Percentiles rank a stretch among this genome's conserved stretches.
These are phyloP conservation scores for Pagetopsis macropterus DNA, from an alignment of 2,797 vertebrate genomes.

Conservation along the genomic window DNA sequence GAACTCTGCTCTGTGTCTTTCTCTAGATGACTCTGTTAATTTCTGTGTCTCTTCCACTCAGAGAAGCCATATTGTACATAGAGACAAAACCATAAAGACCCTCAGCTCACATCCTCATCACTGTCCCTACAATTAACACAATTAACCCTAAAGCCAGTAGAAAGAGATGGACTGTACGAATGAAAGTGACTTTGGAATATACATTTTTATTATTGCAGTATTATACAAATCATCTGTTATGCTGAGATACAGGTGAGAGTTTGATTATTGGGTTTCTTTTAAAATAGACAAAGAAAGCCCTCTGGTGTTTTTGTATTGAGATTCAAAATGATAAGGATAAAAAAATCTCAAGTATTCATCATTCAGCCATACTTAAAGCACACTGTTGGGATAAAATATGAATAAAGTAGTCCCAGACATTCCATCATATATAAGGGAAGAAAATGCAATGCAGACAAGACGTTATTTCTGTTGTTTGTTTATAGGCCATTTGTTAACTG, in stretches of 20 bases:
- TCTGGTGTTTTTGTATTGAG: conserved; percentile 74
- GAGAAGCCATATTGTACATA: conserved; percentile 89
- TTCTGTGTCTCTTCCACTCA: conserved; percentile 83
- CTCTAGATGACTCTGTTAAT: conserved; percentile 74
- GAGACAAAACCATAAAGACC: conserved; percentile 81
- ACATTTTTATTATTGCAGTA: conserved; percentile 77
- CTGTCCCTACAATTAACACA: conserved; percentile 63
- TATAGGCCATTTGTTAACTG: conserved; percentile 58
- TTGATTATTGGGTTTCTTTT: conserved; percentile 51
- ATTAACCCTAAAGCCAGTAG: conserved; percentile 64
- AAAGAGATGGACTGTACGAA: conserved; percentile 58
- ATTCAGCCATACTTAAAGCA: conserved; percentile 80
- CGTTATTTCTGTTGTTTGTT: conserved; percentile 57
- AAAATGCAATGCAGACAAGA: conserved; percentile 75
- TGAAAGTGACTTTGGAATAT: conserved; percentile 66
- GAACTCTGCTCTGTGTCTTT: conserved; percentile 74
- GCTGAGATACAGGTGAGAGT: conserved; percentile 54
- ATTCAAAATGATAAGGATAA: conserved; percentile 57
- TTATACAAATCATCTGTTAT: conserved; percentile 61
- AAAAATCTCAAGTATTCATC: conserved; percentile 53
- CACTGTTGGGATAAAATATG: conserved; percentile 74
- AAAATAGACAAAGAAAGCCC: conserved; percentile 56
- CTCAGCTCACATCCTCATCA: conserved; percentile 70
- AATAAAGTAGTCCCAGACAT: conserved; percentile 75
- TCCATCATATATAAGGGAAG: conserved; percentile 76